Evolutionary conservation across 2,888 invertebrate species (phyloP).

Genomic region (Apodemia duryi): DNA sequence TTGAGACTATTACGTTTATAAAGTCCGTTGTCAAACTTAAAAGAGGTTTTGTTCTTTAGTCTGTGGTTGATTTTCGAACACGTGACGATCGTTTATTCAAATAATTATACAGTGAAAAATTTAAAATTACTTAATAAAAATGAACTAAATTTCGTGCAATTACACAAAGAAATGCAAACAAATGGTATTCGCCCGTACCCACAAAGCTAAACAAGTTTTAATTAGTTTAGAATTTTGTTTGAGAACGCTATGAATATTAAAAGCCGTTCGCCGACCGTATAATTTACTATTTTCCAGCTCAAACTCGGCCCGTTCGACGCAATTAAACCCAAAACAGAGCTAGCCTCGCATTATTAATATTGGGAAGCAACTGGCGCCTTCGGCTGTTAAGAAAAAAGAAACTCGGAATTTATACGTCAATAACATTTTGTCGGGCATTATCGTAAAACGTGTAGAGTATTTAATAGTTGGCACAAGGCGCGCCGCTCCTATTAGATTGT

Average conservation of each 20-base stretch:
- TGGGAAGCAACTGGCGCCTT: conserved; percentile 71
- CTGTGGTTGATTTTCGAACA: too few relatives aligned
- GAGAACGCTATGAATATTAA: conserved; percentile 76
- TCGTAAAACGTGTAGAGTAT: conserved; percentile 71
- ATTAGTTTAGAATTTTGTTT: conserved; percentile 74
- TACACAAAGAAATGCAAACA: conserved; percentile 33
- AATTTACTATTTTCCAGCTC: conserved; percentile 63
- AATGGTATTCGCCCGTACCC: conserved; percentile 37
- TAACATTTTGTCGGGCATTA: conserved; percentile 71
- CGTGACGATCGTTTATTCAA: too few relatives aligned
- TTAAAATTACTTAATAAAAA: neutral
- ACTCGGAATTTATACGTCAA: conserved; percentile 69
- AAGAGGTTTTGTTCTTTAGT: too few relatives aligned
- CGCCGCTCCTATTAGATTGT: conserved; percentile 68
- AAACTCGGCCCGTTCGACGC: conserved; percentile 45
- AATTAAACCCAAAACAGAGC: conserved; percentile 69
- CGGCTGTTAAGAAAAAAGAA: conserved; percentile 56
- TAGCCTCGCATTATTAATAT: conserved; percentile 66
- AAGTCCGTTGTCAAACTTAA: too few relatives aligned
- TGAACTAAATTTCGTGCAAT: neutral
- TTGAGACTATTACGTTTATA: too few relatives aligned
- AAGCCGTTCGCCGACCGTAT: conserved; percentile 61
- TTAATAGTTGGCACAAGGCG: conserved; percentile 72
- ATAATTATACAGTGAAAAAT: too few relatives aligned
- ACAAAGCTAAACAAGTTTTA: conserved; percentile 65